A percentile compares a stretch with the other conserved stretches of the same genome.
Evolutionary conservation across 2,888 invertebrate species (phyloP).

Genomic region (Auanema freiburgensis): DNA sequence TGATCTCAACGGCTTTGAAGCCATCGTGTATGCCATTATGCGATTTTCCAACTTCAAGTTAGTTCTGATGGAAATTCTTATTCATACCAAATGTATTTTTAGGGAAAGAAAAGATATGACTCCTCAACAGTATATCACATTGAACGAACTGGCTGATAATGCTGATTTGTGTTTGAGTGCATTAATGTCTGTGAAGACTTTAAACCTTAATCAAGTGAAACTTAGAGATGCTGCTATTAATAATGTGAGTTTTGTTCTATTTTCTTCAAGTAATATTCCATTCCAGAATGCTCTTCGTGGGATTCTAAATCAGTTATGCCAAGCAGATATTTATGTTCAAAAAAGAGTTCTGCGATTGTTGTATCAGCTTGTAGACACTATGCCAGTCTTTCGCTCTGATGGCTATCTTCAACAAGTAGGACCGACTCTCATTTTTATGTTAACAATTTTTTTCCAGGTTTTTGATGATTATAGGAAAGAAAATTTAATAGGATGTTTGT

Average conservation of each 20-base stretch:
- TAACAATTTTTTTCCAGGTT: not conserved
- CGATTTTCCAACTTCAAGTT: not conserved
- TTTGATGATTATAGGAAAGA: not conserved
- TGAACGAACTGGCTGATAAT: not conserved
- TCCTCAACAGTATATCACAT: not conserved
- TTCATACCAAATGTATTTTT: not conserved
- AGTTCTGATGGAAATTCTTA: not conserved
- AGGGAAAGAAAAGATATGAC: not conserved
- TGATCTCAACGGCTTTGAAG: not conserved
- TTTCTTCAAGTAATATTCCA: not conserved
- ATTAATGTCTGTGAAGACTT: not conserved
- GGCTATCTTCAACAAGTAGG: not conserved
- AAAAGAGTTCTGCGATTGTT: conserved; percentile 1
- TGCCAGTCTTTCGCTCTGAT: not conserved
- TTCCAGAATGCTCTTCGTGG: not conserved
- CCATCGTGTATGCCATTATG: not conserved
- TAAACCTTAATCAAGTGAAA: not conserved
- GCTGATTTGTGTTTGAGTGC: not conserved
- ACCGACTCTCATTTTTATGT: not conserved
- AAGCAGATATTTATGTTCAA: not conserved
- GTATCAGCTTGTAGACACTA: not conserved
- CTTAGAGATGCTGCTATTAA: not conserved
- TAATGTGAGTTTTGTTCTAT: not conserved
- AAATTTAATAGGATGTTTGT: not conserved
- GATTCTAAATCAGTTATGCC: conserved; percentile 3